phyloP scores from a whole-genome alignment of 2,888 invertebrate genomes.

The Nemotelus nigrinus region DNA sequence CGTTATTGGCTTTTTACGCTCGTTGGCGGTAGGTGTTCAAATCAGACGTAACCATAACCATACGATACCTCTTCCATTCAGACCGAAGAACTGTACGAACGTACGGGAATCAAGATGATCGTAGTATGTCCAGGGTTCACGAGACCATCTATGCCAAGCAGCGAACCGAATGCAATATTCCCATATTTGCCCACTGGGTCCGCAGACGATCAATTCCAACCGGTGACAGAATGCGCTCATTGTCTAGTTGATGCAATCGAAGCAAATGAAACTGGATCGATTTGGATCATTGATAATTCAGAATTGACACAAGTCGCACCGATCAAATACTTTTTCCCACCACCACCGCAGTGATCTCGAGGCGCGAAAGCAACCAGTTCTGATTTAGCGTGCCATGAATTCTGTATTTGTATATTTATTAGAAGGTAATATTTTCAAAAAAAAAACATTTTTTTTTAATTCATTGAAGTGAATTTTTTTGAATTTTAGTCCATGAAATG shows the following conservation, averaged over 20 bases:
- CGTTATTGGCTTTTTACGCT: constrained; percentile 55
- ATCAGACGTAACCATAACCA: neutral
- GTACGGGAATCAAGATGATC: constrained; percentile 37
- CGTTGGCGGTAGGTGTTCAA: constrained; percentile 49
- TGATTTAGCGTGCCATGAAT: neutral
- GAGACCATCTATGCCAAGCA: constrained; percentile 24
- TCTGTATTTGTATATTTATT: neutral
- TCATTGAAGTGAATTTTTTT: too few species aligned
- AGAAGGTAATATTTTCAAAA: neutral
- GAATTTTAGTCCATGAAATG: too few species aligned
- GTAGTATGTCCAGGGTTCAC: constrained; percentile 44
- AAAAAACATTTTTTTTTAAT: too few species aligned
- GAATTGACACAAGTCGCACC: constrained; percentile 36
- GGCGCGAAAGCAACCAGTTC: neutral
- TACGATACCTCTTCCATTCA: neutral
- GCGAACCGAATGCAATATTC: constrained; percentile 30
- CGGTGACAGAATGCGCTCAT: constrained; percentile 19
- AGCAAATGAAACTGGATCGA: constrained; percentile 29
- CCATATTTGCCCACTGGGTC: constrained; percentile 32
- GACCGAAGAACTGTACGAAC: constrained; percentile 18
- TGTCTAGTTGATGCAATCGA: constrained; percentile 32
- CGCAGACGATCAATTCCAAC: constrained; percentile 23
- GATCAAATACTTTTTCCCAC: constrained; percentile 39
- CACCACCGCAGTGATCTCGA: neutral
- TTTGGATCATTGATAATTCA: constrained; percentile 42